Evolutionary conservation across 2,797 vertebrate genomes (phyloP).

Genomic region (Enteromius mattozi): DNA sequence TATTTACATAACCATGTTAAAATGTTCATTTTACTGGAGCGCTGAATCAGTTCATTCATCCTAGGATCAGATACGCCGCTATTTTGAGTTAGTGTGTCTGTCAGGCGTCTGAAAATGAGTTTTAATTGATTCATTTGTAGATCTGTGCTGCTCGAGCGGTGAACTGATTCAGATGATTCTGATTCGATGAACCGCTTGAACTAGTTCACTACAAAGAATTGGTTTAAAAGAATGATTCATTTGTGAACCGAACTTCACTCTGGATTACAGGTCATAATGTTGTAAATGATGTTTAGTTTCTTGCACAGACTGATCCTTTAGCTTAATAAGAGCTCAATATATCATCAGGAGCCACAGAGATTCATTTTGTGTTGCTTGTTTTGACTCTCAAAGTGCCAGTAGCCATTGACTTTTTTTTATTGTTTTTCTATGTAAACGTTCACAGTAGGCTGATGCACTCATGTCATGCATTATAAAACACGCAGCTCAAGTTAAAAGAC

Average conservation of each 20-base stretch:
- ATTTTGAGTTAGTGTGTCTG: neutral
- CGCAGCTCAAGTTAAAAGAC: too few relatives aligned
- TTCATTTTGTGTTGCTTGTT: neutral
- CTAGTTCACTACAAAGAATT: neutral
- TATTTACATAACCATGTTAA: too few relatives aligned
- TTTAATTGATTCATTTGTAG: too few relatives aligned
- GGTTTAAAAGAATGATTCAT: neutral
- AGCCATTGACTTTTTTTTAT: neutral
- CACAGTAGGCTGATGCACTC: too few relatives aligned
- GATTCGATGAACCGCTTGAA: neutral
- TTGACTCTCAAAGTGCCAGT: neutral
- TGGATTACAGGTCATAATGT: neutral
- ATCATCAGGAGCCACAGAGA: neutral
- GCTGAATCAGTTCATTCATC: neutral
- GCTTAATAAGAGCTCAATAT: neutral
- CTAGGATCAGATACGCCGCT: neutral
- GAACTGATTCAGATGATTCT: neutral
- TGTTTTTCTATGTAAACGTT: too few relatives aligned
- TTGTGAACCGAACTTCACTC: neutral
- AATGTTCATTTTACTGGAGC: too few relatives aligned
- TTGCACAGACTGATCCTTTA: neutral
- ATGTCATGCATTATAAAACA: too few relatives aligned
- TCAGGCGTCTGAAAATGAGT: neutral
- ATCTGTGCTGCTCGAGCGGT: neutral
- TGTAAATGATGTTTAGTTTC: neutral